A percentile compares a stretch with the other conserved stretches of the same genome.
phyloP scores from a whole-genome alignment of 2,113 vertebrate genomes.

The Psittacus erithacus region DNA sequence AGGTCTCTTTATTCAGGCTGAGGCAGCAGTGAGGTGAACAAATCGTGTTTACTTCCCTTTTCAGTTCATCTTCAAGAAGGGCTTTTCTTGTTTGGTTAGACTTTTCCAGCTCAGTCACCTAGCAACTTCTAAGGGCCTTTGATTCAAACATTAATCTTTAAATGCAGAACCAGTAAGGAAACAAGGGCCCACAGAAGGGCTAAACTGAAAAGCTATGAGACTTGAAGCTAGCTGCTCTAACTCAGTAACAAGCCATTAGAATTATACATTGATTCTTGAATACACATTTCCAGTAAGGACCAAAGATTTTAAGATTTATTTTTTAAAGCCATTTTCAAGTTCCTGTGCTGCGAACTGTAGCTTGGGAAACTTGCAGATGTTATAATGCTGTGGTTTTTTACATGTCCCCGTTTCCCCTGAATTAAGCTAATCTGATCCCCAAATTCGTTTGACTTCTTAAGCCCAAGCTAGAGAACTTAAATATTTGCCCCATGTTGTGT shows the following conservation, averaged over 20 bases:
- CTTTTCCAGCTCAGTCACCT: slow-evolving; percentile 20
- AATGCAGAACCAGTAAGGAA: neutral
- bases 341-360: accelerated
- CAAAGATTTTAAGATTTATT: accelerated
- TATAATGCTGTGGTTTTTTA: neutral
- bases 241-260: neutral
- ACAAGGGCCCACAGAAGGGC: neutral
- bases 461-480: neutral
- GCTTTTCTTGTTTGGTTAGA: neutral
- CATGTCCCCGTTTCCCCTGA: neutral
- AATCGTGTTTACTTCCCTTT: slow-evolving; percentile 42
- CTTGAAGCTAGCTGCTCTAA: neutral
- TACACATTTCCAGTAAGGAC: neutral
- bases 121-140: slow-evolving; percentile 30
- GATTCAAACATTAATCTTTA: neutral
- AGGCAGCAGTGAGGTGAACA: slow-evolving; percentile 38
- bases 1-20: neutral
- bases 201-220: neutral
- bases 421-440: neutral
- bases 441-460: neutral
- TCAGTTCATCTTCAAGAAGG: slow-evolving; percentile 35
- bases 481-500: neutral
- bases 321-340: neutral
- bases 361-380: neutral
- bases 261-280: neutral